Percentiles rank a stretch among this genome's conserved stretches.
These are phyloP conservation scores for Dolichomitus sp. DNA, from an alignment of 2,888 invertebrate genomes.

Conservation along the genomic window DNA sequence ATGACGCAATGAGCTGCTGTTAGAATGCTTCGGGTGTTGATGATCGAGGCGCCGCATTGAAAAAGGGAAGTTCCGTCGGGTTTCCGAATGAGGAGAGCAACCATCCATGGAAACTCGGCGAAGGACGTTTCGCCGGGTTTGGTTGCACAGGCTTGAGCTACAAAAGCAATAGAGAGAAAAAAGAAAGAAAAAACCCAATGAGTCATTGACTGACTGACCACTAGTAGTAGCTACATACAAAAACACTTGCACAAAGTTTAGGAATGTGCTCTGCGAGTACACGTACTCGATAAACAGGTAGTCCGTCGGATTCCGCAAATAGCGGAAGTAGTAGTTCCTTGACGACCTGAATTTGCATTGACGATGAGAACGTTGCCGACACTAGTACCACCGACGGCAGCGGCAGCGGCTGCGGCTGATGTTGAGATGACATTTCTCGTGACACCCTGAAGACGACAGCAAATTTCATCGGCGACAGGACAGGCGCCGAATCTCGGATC, in stretches of 20 bases:
- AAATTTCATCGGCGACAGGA: conserved; percentile 80
- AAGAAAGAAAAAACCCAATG: background rate
- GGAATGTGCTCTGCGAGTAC: background rate
- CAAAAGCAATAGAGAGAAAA: conserved; percentile 41
- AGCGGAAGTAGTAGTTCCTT: conserved; percentile 15
- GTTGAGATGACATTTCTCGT: conserved; percentile 24
- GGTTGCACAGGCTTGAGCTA: conserved; percentile 82
- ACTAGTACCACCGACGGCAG: conserved; percentile 4
- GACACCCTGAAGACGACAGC: conserved; percentile 75
- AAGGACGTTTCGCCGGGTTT: conserved; percentile 90
- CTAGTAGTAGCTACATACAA: background rate
- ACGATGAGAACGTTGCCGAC: conserved; percentile 47
- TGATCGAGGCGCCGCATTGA: conserved; percentile 93
- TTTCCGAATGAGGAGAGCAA: conserved; percentile 89
- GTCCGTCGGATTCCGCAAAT: conserved; percentile 76
- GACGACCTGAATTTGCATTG: conserved; percentile 48
- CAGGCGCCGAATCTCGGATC: conserved; percentile 81
- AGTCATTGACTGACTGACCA: background rate
- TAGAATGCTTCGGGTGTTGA: conserved; percentile 91
- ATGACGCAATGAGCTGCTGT: conserved; percentile 94
- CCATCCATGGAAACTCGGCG: conserved; percentile 95
- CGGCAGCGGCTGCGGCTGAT: background rate
- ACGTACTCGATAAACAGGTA: conserved; percentile 73
- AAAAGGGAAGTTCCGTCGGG: conserved; percentile 87
- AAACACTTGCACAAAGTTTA: background rate